Conservation (phyloP, 2,888 invertebrate species). For the Drosophila trichaetosa region DNA sequence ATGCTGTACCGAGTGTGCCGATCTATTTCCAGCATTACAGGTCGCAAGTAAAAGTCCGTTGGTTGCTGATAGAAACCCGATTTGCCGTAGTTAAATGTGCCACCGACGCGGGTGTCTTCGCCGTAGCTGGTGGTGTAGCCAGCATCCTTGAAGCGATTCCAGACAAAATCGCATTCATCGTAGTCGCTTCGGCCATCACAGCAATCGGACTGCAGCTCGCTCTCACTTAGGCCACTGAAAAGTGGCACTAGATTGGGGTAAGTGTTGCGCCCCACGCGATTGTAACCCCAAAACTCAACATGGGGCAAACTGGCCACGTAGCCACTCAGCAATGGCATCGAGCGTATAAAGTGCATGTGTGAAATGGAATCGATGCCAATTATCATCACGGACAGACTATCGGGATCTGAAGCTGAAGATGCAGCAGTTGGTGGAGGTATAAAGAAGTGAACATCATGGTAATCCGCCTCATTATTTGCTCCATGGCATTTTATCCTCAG, state of each 20-base stretch:
- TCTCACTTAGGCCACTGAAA: slow-evolving; percentile 88
- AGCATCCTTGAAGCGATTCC: slow-evolving; percentile 89
- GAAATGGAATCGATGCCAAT: slow-evolving; percentile 94
- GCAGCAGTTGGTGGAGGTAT: not conserved
- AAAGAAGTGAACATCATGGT: slow-evolving; percentile 40
- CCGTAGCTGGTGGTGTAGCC: slow-evolving; percentile 90
- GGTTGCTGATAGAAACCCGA: slow-evolving; percentile 91
- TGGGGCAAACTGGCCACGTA: slow-evolving; percentile 85
- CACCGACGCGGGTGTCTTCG: slow-evolving; percentile 92
- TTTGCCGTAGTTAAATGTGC: slow-evolving; percentile 91
- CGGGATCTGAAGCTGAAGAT: not conserved
- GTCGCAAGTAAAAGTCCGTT: slow-evolving; percentile 92
- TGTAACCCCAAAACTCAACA: slow-evolving; percentile 93
- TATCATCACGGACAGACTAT: slow-evolving; percentile 88
- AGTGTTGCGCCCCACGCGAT: slow-evolving; percentile 96
- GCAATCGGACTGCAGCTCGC: slow-evolving; percentile 87
- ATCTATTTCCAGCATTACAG: slow-evolving; percentile 89
- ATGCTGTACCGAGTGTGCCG: slow-evolving; percentile 78
- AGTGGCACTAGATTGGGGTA: slow-evolving; percentile 94
- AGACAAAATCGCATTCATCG: slow-evolving; percentile 92
- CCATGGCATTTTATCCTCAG: slow-evolving; percentile 7
- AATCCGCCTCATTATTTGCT: not conserved
- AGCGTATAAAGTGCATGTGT: slow-evolving; percentile 91
- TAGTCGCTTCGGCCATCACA: slow-evolving; percentile 85
- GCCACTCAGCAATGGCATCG: slow-evolving; percentile 87